Base-by-base conservation (phyloP, 92 coral and sea anemone genomes). In the Hydrozoanthus gracilis region DNA sequence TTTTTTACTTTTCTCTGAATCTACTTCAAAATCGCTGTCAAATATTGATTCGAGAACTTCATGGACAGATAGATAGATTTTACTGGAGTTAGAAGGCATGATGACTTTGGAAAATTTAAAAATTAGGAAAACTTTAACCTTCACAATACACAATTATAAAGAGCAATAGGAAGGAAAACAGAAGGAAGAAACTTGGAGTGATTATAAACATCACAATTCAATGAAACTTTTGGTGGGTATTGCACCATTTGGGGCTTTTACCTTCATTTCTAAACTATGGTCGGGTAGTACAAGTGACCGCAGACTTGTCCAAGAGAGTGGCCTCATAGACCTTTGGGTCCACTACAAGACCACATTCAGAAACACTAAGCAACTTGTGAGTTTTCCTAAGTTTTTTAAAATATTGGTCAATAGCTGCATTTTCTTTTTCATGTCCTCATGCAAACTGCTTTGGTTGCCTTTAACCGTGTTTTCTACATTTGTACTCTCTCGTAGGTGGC, bases 341-440 rank as follows among this genome's bases (percentile, higher is more conserved):
- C 6, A 65, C 20, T 65, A 65, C 71, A 14, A 65, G 71, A 52
- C 8, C 58, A 52, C 58, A 11, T 6, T 52, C 7, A 52, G 7
- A 11, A 52, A 52, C 0, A 52, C 7, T 6, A 7, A 7, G 58
- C 7, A 6, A 52, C 7, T 52, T 6, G 58, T 11, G 58, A 52
- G 7, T n/a, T n/a, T 56, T 56, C 62, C 14, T 12, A 56, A 56
- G 62, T 27, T 27, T 27, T 27, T 27, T 27, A 0, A 27, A 66
- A 50, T 56, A 75, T 20, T 74, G 71, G 39, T 74, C 82, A 39
- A 86, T 58, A 74, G 88, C 88, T 56, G 88, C 61, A 55, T 52
- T 10, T 60, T 86, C 88, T 74, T 86, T 86, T 17, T 86, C 83
- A 58, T 86, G 88, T 60, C 88, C 88, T 75, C 88, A 86, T 56